Evolutionary conservation across 2,113 vertebrate genomes (phyloP).

Genomic region (Myiagra hebetior): DNA sequence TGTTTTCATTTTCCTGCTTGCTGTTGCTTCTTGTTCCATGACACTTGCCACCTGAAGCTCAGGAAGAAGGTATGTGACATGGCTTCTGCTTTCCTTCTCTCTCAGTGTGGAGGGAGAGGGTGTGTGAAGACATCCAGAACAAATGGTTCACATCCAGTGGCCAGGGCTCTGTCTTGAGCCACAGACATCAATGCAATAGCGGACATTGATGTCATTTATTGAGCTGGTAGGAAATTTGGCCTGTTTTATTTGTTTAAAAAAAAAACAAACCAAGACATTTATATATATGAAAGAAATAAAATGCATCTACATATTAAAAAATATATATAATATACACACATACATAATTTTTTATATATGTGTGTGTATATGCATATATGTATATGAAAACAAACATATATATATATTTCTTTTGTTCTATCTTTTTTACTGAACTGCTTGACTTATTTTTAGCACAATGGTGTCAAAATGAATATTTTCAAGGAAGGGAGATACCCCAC

Average conservation of each 20-base stretch:
- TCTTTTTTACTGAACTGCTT: background rate
- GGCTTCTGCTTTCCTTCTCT: constrained; percentile 57
- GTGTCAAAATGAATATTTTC: background rate
- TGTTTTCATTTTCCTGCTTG: constrained; percentile 48
- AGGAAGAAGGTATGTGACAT: constrained; percentile 83
- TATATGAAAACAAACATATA: background rate
- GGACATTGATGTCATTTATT: constrained; percentile 1
- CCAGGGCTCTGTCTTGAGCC: background rate
- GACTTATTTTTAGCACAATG: background rate
- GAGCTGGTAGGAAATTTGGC: background rate
- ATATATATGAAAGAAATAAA: background rate
- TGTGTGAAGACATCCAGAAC: background rate
- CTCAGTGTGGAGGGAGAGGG: background rate
- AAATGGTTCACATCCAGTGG: background rate
- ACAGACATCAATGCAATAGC: background rate
- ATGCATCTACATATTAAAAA: background rate
- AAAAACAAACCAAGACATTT: accelerated
- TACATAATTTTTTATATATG: background rate
- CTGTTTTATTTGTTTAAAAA: background rate
- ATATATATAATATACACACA: background rate
- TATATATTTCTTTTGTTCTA: background rate
- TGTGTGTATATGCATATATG: background rate
- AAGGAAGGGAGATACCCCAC: background rate
- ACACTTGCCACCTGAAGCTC: constrained; percentile 67
- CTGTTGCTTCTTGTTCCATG: constrained; percentile 32